Base-by-base conservation (phyloP, 2,113 vertebrate species). In the Cyprinus carpio region DNA sequence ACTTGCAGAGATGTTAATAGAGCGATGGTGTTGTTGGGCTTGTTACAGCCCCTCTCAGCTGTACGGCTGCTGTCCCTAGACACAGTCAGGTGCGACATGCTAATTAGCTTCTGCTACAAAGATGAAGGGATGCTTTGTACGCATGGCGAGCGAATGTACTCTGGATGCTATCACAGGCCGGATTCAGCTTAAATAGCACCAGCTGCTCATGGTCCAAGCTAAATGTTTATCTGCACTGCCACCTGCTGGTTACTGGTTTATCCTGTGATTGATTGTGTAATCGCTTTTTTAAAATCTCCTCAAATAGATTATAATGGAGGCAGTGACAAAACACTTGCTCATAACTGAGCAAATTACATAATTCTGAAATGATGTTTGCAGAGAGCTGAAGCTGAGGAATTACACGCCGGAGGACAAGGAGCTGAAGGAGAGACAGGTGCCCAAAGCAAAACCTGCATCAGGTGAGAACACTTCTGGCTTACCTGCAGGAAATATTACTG, bases 301-400 rank as follows among this genome's bases (percentile, higher is more conserved):
- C n/a, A 10, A 56, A 13, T 25, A 60, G 11, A 23, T 60, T 79
- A 4, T 40, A 62, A 15, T 23, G 43, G 10, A 23, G 9, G 20
- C 34, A 60, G 56, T 43, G 31, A 25, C 76, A 43, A 79, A 56
- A 25, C 12, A 15, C 6, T 31, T 46, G 43, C 12, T 46, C 11
- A 46, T 46, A 11, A 46, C 43, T 12, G 2, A 46, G 10, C 0
- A 11, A 46, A 12, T 46, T 3, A 43, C 40, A 43, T 43, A 43
- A 43, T 43, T 37, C 16, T 62, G 23, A 6, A 18, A 51, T 56
- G 51, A 56, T 85, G 31, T 86, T 46, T 81, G 0, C 82, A 99
- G 98, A 93, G 97, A 98, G 76, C 93, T 99, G 86, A 96, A 95
- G 79, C 92, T 99, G 88, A 94, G 98, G 46, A 99, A 98, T 92